Evolutionary conservation across 2,888 invertebrate genomes (phyloP), one percentile per base, ranked within the genome.

Genomic region (Xestia xanthographa): DNA sequence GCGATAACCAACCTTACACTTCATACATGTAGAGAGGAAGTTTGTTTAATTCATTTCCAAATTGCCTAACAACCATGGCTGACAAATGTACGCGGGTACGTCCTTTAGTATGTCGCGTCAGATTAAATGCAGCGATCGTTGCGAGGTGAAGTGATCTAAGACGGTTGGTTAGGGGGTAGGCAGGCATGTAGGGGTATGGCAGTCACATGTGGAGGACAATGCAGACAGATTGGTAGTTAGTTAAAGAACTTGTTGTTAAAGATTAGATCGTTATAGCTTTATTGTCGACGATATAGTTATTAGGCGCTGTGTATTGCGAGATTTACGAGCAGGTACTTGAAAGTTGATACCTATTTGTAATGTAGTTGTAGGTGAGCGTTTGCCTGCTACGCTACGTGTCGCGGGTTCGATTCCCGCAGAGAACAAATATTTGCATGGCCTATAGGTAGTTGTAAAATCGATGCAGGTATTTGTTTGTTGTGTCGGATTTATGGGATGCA

Each of bases 51-150:
- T 29, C 11, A 45, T 20, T 63, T 71, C 20, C 75, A 73, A 87
- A 86, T 86, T 83, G 80, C 60, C 60, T 72, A 67, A 77, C 78
- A 82, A 67, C 68, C 82, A 78, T 45, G 86, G 75, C 83, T 90
- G 92, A 92, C 89, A 91, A 92, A 92, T 92, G 91, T 90, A 87
- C 88, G 81, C 48, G 87, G 90, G 91, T 81, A 86, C 92, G 89
- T 90, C 92, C 92, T 92, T 87, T 91, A 90, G 81, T 91, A 86
- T 92, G 92, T 92, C 88, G 86, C 86, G 86, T 84, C 83, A 89
- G 90, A 92, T 92, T 92, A 91, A 91, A 90, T 86, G 89, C 87
- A 88, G 86, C 86, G 85, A 86, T 87, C 83, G 79, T 82, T 77
- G 86, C 72, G 86, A 86, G 88, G 87, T 87, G 90, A 90, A 91